Percentiles rank a stretch among this genome's conserved stretches.
These are phyloP conservation scores for Netelia fuscicornis DNA, from an alignment of 2,888 invertebrate species.

Conservation along the genomic window DNA sequence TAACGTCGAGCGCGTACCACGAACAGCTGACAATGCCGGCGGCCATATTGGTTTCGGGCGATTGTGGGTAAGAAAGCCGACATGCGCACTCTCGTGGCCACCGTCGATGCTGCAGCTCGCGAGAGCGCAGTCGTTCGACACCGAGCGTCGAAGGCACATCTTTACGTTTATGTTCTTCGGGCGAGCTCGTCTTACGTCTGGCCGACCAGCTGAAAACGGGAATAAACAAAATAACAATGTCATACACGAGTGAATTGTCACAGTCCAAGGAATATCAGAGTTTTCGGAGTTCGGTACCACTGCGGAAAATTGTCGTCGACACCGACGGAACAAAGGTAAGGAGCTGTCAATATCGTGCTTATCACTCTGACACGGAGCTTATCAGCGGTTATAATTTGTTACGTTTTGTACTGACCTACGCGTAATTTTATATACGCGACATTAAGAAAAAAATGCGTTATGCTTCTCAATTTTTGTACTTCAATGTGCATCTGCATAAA, in stretches of 20 bases:
- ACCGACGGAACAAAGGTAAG: slow-evolving; percentile 91
- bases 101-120: slow-evolving; percentile 9
- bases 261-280: slow-evolving; percentile 92
- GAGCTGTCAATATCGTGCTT: slow-evolving; percentile 30
- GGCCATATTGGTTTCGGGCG: background rate
- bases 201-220: slow-evolving; percentile 18
- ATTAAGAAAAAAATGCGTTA: background rate
- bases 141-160: background rate
- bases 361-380: slow-evolving; percentile 15
- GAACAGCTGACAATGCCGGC: background rate
- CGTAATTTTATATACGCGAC: background rate
- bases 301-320: slow-evolving; percentile 92
- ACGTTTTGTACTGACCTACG: background rate
- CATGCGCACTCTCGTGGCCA: background rate
- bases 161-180: background rate
- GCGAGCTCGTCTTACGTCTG: slow-evolving; percentile 9
- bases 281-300: slow-evolving; percentile 91
- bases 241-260: slow-evolving; percentile 90
- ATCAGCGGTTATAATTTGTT: slow-evolving; percentile 2
- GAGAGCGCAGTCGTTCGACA: background rate
- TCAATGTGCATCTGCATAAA: too few species aligned
- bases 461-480: too few species aligned
- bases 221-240: slow-evolving; percentile 85
- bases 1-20: background rate
- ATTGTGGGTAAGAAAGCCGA: background rate